Conservation (phyloP, 2,113 vertebrate species). For the rabbit (Oryctolagus cuniculus) region mOryCun1.1 NC_091440.1:10810501-10811000, state of each 20-base stretch:
- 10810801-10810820: neutral
- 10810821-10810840: constrained; percentile 6
- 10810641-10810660: neutral
- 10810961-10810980: constrained; percentile 75
- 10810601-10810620: neutral
- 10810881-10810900: constrained; percentile 32
- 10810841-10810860: neutral
- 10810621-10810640: neutral
- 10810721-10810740: neutral
- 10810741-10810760: neutral
- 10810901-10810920: constrained; percentile 76
- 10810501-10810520: neutral
- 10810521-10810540: neutral
- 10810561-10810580: neutral
- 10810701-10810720: neutral
- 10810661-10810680: neutral
- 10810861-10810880: constrained; percentile 68
- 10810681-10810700: neutral
- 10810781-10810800: constrained; percentile 10
- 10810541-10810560: neutral
- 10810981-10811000: constrained; percentile 71
- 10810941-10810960: constrained; percentile 75
- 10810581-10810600: neutral
- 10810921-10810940: constrained; percentile 61
- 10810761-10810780: neutral